These are phyloP conservation scores for Diadumene lineata DNA, from an alignment of 92 coral and sea anemone species.

Conservation along the genomic window DNA sequence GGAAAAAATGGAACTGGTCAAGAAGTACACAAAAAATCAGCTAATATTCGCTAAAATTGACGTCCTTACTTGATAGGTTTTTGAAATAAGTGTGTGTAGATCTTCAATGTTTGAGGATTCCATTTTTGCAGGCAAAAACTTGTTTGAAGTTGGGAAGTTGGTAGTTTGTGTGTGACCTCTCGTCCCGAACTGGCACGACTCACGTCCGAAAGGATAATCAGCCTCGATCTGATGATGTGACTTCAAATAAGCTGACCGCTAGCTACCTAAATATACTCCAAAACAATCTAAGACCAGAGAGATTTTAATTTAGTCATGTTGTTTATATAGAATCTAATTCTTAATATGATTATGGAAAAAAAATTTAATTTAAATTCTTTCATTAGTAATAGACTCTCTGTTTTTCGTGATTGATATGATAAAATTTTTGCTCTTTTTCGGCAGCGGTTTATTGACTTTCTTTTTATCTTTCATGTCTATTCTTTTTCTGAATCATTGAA, in stretches of 20 bases:
- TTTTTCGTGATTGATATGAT: no score
- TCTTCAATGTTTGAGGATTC: conserved; percentile 58
- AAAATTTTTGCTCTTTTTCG: no score
- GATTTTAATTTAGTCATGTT: no score
- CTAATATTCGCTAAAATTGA: neutral
- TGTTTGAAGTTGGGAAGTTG: neutral
- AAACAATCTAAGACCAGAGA: no score
- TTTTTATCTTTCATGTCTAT: neutral
- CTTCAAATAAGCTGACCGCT: neutral
- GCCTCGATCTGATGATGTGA: conserved; percentile 8
- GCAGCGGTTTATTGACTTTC: neutral
- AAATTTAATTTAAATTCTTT: no score
- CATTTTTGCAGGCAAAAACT: conserved; percentile 22
- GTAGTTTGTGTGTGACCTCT: neutral
- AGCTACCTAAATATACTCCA: no score
- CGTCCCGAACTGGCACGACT: conserved; percentile 5
- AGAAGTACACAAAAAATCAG: neutral
- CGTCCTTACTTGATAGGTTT: conserved; percentile 69
- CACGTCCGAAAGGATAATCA: neutral
- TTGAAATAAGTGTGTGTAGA: conserved; percentile 63
- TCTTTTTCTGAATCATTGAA: neutral
- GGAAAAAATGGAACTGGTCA: neutral
- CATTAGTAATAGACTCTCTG: no score
- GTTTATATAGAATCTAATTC: no score
- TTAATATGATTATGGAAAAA: no score